Evolutionary conservation across 2,113 vertebrate genomes (phyloP), one percentile per base, ranked within the genome.

Genomic region (Thinocorus orbignyianus): DNA sequence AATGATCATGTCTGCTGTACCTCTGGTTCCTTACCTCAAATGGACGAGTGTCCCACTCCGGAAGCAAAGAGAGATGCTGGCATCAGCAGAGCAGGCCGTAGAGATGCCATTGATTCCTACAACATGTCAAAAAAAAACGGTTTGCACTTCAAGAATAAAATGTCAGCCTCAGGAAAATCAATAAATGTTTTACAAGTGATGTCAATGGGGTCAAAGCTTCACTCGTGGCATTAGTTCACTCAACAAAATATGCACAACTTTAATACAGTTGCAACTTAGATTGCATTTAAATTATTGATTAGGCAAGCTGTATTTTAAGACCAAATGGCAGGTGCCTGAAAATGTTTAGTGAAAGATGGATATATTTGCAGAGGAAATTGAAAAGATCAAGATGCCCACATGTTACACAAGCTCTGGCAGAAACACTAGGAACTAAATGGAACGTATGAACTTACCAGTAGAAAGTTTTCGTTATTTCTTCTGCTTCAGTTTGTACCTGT

Each of bases 241-340:
- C 16, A 73, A 48, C 37, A 79, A 91, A 65, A 62, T 72, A 65
- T 33, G 48, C 49, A 68, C 39, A 76, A 60, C 3, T 44, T 91
- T 46, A 85, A 91, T 70, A 90, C 19, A 65, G 58, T 46, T 66
- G 42, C 42, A 65, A 90, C 44, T n/a, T 73, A 81, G 76, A 73
- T 58, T 55, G 30, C 46, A 60, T 77, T 90, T 91, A 20, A 85
- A 88, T 91, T 91, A 94, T 61, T 92, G 76, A 90, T 92, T 58
- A 84, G 54, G 25, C 10, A 91, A 54, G 25, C 39, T 66, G 11
- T 61, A 46, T 82, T 85, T 90, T 72, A 65, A 83, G 37, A 80
- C 2, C 10, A 94, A 77, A 71, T 72, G 54, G 10, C 24, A 92
- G 23, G 6, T 92, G 28, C 28, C 68, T 84, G 28, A 93, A 73